Evolutionary conservation across 2,797 vertebrate genomes (phyloP), one percentile per base, ranked within the genome.

Genomic region (Myripristis murdjan): DNA sequence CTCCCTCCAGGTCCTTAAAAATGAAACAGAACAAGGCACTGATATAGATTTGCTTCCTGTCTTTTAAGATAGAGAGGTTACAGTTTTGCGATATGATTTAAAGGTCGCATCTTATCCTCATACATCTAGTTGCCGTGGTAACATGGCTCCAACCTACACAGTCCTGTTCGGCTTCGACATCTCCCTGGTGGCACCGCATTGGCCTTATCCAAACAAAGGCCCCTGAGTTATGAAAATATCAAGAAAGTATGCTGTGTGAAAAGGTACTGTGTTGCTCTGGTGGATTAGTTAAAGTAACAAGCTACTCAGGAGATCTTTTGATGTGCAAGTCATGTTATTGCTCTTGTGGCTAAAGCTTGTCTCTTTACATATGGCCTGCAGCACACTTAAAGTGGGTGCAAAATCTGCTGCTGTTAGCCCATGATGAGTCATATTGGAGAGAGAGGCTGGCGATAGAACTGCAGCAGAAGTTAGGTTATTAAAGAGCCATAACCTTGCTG

Each of bases 391-490:
- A 5, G 5, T 22, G 35, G 46, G 55, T 18, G 59, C 24, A 48
- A 55, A 61, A 61, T 61, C 47, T 58, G 23, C 64, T 78, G 60
- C 76, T 67, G 66, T 56, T 60, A 22, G 35, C 61, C 41, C 16
- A 0, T 22, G 61, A 72, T 83, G 51, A 82, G 83, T 75, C 63
- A 74, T 52, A 20, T 55, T 23, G 70, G 76, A 65, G 70, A 56
- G 20, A 85, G 87, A 86, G 52, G 22, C 48, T 18, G 41, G 63
- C 16, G 75, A 77, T 75, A 58, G 84, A 88, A 84, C 86, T 87
- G 77, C 76, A 70, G 57, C 84, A 87, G 83, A 87, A 51, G 67
- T 62, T 55, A 63, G 75, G 82, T 84, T 86, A 87, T 90, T 90
- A 89, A 83, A 89, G 84, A 78, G 24, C 75, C 73, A 60, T 83